Evolutionary conservation across 2,797 vertebrate species (phyloP), one percentile per base, ranked within the genome.

Genomic region (Pseudochaenichthys georgianus): DNA sequence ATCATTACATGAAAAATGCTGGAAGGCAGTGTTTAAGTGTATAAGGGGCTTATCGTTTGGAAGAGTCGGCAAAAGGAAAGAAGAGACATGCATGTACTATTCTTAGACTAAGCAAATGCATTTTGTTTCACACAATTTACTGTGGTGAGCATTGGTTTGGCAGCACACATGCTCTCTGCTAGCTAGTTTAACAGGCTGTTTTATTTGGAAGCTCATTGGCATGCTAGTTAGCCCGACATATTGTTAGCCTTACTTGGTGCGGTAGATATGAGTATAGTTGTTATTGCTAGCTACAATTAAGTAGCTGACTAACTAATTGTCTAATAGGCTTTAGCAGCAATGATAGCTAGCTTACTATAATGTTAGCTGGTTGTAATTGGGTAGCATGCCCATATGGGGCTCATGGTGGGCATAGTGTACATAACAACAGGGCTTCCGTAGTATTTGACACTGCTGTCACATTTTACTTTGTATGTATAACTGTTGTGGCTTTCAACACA

Each of bases 1-100:
- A 52, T 1, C 3, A 38, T 67, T 64, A 67, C 13, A 73, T 68
- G 65, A 57, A 19, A 75, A 70, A 55, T 43, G n/a, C 5, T 58
- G 17, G 12, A 67, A 38, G 19, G 53, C 3, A 21, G 64, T 19
- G 43, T 67, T 45, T 6, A 28, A 28, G 23, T 28, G 23, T 28
- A 28, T 28, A 19, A 59, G 48, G 43, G 6, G 31, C 9, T 11
- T 8, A 15, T 3, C 9, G 46, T 38, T 47, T 60, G 2, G 53
- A 1, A 15, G 11, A 61, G n/a, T 9, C 9, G 45, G 43, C 15
- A 28, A 45, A 45, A 7, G 31, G 28, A 10, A 64, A 9, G 6
- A 19, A 48, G 52, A 51, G 15, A 57, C 8, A 11, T 21, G 15
- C n/a, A 46, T 19, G n/a, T 57, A 8, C 38, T 59, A 34, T 64